A percentile compares a stretch with the other conserved stretches of the same genome.
Conservation (phyloP, 2,113 vertebrate genomes). For the Microtus montanus region DNA sequence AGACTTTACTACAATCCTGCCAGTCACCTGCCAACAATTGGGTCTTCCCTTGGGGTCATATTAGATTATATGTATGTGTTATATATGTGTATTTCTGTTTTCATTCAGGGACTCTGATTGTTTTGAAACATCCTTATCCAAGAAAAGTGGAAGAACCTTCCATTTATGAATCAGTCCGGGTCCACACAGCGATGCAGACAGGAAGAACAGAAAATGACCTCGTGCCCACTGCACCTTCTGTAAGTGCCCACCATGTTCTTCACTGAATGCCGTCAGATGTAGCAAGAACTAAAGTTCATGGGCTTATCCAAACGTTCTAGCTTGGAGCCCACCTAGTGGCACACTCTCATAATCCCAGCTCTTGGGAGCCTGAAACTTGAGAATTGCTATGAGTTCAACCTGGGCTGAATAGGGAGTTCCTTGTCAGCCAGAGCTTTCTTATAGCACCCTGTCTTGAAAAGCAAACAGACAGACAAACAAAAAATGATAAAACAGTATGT, state of each 20-base stretch:
- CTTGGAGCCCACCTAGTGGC: not conserved
- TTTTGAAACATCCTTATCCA: slow-evolving; percentile 93
- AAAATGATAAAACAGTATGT: not conserved
- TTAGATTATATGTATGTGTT: not conserved
- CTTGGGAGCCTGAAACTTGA: not conserved
- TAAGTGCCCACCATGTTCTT: slow-evolving; percentile 78
- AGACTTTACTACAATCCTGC: not conserved
- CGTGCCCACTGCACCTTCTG: slow-evolving; percentile 92
- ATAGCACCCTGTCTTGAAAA: not conserved
- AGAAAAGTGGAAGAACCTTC: slow-evolving; percentile 94
- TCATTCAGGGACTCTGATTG: slow-evolving; percentile 86
- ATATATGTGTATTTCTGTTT: not conserved
- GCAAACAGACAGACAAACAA: not conserved
- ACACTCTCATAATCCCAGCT: not conserved
- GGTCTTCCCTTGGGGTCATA: not conserved
- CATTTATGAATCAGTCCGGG: slow-evolving; percentile 97
- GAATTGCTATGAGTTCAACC: not conserved
- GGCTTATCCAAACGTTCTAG: not conserved
- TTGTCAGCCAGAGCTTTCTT: not conserved
- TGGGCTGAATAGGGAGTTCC: not conserved
- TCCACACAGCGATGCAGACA: slow-evolving; percentile 96
- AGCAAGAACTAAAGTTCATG: not conserved
- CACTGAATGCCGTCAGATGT: not conserved
- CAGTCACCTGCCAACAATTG: not conserved
- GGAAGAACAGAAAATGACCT: slow-evolving; percentile 92